Evolutionary conservation across 2,113 vertebrate species (phyloP), one percentile per base, ranked within the genome.

Genomic region (Halcyon senegalensis): DNA sequence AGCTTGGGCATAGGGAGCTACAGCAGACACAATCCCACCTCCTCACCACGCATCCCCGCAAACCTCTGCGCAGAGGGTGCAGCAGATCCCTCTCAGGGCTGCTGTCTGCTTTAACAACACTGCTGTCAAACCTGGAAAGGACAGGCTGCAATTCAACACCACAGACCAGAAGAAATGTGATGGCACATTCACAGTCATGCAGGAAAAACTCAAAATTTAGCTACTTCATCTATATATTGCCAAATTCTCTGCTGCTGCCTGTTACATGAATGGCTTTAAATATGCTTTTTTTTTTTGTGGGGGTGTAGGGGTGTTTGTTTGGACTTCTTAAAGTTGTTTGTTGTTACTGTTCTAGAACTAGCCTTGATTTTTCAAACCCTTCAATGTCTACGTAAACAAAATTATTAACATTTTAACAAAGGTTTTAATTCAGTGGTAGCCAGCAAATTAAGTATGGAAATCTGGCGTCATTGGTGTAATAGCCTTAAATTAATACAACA

Each of bases 261-360:
- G 13, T 37, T 44, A 30, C 4, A 10, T 39, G 25, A 67, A 63
- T 14, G 37, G 41, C 41, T 74, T 82, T 48, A 87, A 77, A 56
- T 19, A 23, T 21, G 27, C 5, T 9, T 46, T 44, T 74, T 59
- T 10, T 44, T 74, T 59, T 10, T 4, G 13, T 15, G 27, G 24
- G 15, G 16, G 3, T 3, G 3, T 3, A 4, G 2, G 4, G 14
- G 18, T 0, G 20, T 14, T 3, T 41, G 21, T 13, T 13, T 72
- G 51, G 11, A 27, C 60, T 39, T 44, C 88, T 84, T 5, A 2
- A 63, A 53, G n/a, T 16, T 31, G 10, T 56, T 84, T 35, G 27
- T 37, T 79, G 28, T n/a, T 83, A 41, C 3, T 10, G 35, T 53
- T 77, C 73, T 51, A 89, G 64, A 84, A 70, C 13, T 39, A 89